These are phyloP conservation scores for Podarcis muralis DNA, from an alignment of 2,113 vertebrate species.

Conservation along the genomic window DNA sequence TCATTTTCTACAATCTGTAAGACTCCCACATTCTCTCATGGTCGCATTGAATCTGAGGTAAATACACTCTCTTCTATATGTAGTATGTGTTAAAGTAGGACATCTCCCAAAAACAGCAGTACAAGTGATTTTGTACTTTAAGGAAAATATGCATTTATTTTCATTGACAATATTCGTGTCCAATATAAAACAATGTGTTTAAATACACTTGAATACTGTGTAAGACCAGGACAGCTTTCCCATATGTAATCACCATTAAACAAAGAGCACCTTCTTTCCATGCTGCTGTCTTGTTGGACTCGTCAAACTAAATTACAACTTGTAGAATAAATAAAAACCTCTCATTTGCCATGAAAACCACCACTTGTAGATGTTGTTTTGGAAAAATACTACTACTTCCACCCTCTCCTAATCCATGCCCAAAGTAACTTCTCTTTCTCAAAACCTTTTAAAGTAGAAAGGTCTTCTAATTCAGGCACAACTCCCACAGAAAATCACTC, in stretches of 20 bases:
- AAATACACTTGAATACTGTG: constrained; percentile 62
- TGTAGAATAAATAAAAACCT: background rate
- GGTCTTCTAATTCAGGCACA: background rate
- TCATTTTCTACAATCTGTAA: background rate
- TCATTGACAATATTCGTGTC: constrained; percentile 60
- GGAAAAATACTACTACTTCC: constrained; percentile 29
- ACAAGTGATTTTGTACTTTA: background rate
- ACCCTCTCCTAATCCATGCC: background rate
- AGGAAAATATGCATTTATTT: constrained; percentile 77
- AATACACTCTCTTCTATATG: background rate
- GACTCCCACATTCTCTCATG: background rate
- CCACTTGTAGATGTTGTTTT: constrained; percentile 43
- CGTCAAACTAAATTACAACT: background rate
- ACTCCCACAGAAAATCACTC: background rate
- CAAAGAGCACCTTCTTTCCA: background rate
- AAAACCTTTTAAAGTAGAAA: background rate
- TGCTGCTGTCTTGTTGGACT: accelerated
- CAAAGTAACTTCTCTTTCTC: background rate
- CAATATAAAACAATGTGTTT: constrained; percentile 58
- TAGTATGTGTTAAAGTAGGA: background rate
- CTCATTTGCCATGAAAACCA: background rate
- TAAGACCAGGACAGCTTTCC: constrained; percentile 26
- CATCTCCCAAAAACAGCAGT: background rate
- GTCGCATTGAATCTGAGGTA: background rate
- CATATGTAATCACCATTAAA: accelerated